Conservation (phyloP, 2,888 invertebrate species). For the Gortyna flavago region DNA sequence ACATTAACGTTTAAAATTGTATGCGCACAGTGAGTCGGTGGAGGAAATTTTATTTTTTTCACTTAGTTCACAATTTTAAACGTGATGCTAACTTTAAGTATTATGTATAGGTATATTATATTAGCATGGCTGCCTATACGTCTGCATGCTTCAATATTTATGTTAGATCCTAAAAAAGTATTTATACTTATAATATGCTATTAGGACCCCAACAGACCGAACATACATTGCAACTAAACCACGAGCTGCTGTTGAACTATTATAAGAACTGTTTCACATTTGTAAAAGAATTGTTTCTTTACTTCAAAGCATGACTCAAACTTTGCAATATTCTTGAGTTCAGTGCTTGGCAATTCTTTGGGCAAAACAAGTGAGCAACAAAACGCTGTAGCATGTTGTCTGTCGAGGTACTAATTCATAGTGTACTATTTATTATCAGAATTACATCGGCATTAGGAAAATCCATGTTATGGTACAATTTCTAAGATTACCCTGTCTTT, state of each 20-base stretch:
- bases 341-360: conserved; percentile 9
- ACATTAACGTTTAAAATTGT: conserved; percentile 66
- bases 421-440: conserved; percentile 62
- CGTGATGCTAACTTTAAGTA: conserved; percentile 56
- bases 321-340: background rate
- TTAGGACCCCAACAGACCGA: conserved; percentile 57
- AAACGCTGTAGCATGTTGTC: conserved; percentile 13
- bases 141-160: conserved; percentile 64
- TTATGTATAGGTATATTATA: conserved; percentile 42
- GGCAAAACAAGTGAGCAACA: background rate
- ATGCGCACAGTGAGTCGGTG: conserved; percentile 39
- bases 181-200: conserved; percentile 46
- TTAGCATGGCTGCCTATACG: conserved; percentile 50
- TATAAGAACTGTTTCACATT: background rate
- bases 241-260: conserved; percentile 16
- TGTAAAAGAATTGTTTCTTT: background rate
- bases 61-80: conserved; percentile 62
- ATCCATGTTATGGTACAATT: conserved; percentile 57
- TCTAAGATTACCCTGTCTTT: conserved; percentile 45
- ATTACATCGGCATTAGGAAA: conserved; percentile 55
- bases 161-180: conserved; percentile 60
- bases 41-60: conserved; percentile 40
- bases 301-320: conserved; percentile 3
- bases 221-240: conserved; percentile 17
- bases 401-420: conserved; percentile 59